phyloP scores from a whole-genome alignment of 2,113 vertebrate species.

The Theropithecus gelada region DNA sequence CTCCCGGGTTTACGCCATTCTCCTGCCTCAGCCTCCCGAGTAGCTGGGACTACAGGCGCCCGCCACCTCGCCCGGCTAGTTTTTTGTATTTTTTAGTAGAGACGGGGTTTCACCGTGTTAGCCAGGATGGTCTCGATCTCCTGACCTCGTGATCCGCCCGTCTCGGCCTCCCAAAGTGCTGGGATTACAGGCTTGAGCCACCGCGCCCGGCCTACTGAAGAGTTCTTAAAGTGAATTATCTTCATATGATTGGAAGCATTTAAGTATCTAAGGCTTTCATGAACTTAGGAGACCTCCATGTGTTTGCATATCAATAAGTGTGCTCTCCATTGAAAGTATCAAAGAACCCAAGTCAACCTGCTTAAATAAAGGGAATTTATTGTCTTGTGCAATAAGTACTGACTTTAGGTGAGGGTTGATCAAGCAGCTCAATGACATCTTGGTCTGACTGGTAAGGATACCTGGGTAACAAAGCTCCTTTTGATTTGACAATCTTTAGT shows the following conservation, averaged over 20 bases:
- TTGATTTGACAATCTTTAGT: not conserved
- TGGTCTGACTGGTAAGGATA: not conserved
- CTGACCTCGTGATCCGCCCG: no score
- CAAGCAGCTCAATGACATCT: not conserved
- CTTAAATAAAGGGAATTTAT: not conserved
- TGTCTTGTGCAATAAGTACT: not conserved
- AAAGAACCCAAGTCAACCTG: not conserved
- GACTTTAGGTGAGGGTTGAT: not conserved
- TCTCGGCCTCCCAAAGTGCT: no score
- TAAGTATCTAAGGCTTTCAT: not conserved
- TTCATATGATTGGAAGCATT: not conserved
- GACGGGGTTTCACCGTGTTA: no score
- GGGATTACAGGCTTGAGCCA: no score
- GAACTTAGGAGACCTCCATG: not conserved
- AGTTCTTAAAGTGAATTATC: slow-evolving; percentile 10
- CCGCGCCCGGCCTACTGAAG: no score
- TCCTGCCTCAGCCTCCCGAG: no score
- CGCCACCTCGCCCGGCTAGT: no score
- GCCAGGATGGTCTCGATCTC: no score
- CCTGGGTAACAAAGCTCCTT: not conserved
- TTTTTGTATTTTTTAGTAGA: no score
- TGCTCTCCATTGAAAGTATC: not conserved
- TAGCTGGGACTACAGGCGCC: no score
- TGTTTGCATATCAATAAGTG: not conserved
- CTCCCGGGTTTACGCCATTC: no score